Base-by-base conservation (phyloP, 2,888 invertebrate genomes). In the Syritta pipiens region DNA sequence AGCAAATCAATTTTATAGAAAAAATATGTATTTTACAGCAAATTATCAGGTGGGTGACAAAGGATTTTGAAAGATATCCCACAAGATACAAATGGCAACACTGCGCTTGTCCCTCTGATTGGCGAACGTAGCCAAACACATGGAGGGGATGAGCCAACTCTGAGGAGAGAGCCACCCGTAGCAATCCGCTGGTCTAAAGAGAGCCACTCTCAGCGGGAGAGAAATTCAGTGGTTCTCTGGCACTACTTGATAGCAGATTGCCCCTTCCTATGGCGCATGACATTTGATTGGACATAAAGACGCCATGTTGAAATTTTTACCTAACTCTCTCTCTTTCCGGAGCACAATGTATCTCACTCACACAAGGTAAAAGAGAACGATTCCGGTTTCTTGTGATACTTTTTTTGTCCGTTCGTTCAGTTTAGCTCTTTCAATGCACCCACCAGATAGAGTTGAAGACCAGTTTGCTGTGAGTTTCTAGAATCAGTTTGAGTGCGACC, bases 231-330 rank as follows among this genome's bases (percentile, higher is more conserved):
- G 20, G 30, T 30, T 19, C 42, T 62, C 74, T 68, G 74, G 49
- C 28, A 2, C 30, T 59, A 17, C 42, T 14, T n/a, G 37, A 48
- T 20, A 22, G 17, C 1, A 12, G 1, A 5, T 32, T 68, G 76
- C 60, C 79, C 79, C 79, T 60, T 49, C 62, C 53, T 55, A 44
- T 17, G 37, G 88, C 88, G 88, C 88, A 88, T 88, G 88, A 85
- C 85, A 86, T 86, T 77, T 86, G 87, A 88, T 88, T 88, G 89
- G 89, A 75, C 83, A 83, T 84, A 85, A 85, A 83, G 86, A 85
- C 89, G 88, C 88, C 88, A 88, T 88, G 86, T 88, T 88, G 85
- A 88, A 87, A 85, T 86, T 86, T 84, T 81, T 81, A 55, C 79
- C 84, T 83, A 84, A 71, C 81, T 82, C 82, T 68, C 63, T 81